Percentiles rank a stretch among this genome's conserved stretches.
Conservation (phyloP, 2,888 invertebrate genomes). For the Dermolepida albohirtum region DNA sequence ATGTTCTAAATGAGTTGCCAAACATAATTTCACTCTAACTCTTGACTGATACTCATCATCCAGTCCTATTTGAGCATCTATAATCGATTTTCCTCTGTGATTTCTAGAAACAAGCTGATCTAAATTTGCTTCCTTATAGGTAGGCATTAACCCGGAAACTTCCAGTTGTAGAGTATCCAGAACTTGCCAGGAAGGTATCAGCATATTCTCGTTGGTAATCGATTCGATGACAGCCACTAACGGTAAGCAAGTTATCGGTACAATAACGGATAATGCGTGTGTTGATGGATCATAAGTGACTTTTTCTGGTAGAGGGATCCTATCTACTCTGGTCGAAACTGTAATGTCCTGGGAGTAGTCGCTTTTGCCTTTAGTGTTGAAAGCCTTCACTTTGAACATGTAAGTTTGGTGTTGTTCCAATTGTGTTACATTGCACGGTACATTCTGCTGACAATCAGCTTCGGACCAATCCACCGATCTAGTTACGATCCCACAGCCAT, state of each 20-base stretch:
- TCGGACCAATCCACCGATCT: constrained; percentile 81
- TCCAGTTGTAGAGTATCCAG: constrained; percentile 79
- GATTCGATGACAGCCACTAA: constrained; percentile 82
- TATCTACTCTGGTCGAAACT: constrained; percentile 85
- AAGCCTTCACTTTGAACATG: constrained; percentile 87
- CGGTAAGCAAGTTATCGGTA: constrained; percentile 82
- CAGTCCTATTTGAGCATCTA: constrained; percentile 69
- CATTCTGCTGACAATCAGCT: constrained; percentile 85
- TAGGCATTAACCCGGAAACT: constrained; percentile 77
- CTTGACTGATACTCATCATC: constrained; percentile 75
- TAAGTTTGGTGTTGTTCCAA: constrained; percentile 90
- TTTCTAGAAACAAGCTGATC: constrained; percentile 70
- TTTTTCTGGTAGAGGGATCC: constrained; percentile 82
- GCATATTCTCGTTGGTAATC: constrained; percentile 70
- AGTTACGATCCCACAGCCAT: constrained; percentile 72
- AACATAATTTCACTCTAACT: constrained; percentile 84
- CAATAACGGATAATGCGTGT: constrained; percentile 80
- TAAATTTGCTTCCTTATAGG: constrained; percentile 77
- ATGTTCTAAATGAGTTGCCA: constrained; percentile 82
- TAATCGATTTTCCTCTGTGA: constrained; percentile 68
- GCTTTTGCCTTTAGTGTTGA: constrained; percentile 86
- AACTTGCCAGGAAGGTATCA: constrained; percentile 74
- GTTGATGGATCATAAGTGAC: constrained; percentile 87
- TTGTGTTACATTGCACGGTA: constrained; percentile 89
- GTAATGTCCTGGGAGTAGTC: constrained; percentile 87